Percentiles rank a stretch among this genome's conserved stretches.
Conservation (phyloP, 2,797 vertebrate species). For the Acrocephalus scirpaceus region DNA sequence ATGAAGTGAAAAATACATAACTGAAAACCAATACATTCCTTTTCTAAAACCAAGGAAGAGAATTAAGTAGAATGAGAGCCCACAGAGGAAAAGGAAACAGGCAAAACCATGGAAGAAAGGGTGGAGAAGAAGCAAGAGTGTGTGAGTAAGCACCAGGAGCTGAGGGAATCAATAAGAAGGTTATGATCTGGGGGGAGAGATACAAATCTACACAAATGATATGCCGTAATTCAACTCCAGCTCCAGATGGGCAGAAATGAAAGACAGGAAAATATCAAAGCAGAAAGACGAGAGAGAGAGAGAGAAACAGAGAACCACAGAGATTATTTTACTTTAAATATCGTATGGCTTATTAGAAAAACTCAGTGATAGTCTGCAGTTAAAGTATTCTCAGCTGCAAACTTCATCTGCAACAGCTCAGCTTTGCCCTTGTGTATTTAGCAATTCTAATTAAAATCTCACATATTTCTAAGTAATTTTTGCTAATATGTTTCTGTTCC, state of each 20-base stretch:
- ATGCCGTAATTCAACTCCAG: neutral
- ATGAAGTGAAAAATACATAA: neutral
- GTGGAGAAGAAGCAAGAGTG: neutral
- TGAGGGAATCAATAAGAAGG: neutral
- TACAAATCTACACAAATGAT: neutral
- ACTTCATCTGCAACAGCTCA: neutral
- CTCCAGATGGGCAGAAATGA: constrained; percentile 15
- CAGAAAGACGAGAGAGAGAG: neutral
- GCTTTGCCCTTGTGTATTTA: constrained; percentile 23
- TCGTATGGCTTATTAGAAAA: neutral
- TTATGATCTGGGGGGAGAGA: neutral
- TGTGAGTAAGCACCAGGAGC: neutral
- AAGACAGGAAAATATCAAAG: constrained; percentile 5
- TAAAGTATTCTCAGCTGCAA: constrained; percentile 13
- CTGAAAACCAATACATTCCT: neutral
- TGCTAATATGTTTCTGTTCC: constrained; percentile 30
- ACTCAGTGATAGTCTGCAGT: neutral
- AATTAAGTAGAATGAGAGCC: neutral
- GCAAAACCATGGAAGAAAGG: constrained; percentile 6
- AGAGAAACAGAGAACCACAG: neutral
- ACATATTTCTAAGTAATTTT: constrained; percentile 31
- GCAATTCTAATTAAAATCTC: constrained; percentile 43
- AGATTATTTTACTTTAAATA: constrained; percentile 31
- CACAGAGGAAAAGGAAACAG: constrained; percentile 30
- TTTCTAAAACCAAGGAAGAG: constrained; percentile 11